Evolutionary conservation across 2,888 invertebrate genomes (phyloP).

Genomic region (Drosophila melanosoma): DNA sequence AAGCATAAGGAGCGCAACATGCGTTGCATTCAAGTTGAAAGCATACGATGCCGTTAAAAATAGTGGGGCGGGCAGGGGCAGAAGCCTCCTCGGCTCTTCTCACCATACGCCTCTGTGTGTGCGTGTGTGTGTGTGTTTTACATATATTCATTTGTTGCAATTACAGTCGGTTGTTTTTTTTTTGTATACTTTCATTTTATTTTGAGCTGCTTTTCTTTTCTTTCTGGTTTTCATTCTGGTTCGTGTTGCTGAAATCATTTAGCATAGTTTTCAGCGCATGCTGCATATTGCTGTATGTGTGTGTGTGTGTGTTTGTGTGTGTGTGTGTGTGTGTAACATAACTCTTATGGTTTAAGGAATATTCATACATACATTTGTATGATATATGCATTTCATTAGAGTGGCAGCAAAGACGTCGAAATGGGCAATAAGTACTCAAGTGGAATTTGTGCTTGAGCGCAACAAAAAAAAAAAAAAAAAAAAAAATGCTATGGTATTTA

Average conservation of each 20-base stretch:
- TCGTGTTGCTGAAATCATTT: conserved; percentile 57
- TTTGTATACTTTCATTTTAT: conserved; percentile 1
- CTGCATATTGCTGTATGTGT: background rate
- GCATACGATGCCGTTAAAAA: conserved; percentile 10
- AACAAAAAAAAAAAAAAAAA: background rate
- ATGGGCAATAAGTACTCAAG: conserved; percentile 12
- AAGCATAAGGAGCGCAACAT: conserved; percentile 62
- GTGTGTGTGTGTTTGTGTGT: conserved; percentile 5
- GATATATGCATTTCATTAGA: conserved; percentile 46
- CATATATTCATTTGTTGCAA: conserved; percentile 78
- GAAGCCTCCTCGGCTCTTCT: background rate
- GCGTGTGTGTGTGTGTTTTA: conserved; percentile 25
- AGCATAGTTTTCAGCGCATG: conserved; percentile 56
- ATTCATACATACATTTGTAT: conserved; percentile 8
- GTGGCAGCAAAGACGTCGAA: conserved; percentile 4
- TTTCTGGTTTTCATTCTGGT: conserved; percentile 49
- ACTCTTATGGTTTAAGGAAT: conserved; percentile 19
- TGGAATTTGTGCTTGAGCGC: conserved; percentile 1
- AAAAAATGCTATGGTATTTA: background rate
- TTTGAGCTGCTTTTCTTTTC: conserved; percentile 21
- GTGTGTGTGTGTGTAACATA: background rate
- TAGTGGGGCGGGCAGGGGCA: too few species aligned
- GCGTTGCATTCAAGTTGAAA: conserved; percentile 63
- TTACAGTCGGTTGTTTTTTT: conserved; percentile 56
- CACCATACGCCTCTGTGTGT: background rate